Percentiles rank a stretch among this genome's conserved stretches.
phyloP scores from a whole-genome alignment of 2,888 invertebrate genomes.

The Creontiades dilutus region DNA sequence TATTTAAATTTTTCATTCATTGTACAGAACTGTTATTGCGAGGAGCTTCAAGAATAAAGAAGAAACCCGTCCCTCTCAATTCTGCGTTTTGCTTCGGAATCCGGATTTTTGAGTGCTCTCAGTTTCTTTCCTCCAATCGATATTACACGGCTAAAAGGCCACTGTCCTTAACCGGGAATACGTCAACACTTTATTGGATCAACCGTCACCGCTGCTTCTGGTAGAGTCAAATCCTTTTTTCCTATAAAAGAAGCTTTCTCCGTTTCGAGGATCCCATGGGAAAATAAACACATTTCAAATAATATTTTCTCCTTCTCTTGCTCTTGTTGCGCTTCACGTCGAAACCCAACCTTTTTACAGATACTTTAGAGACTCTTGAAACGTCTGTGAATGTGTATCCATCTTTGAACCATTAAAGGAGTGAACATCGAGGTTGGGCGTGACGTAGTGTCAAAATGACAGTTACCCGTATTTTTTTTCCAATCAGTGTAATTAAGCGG shows the following conservation, averaged over 20 bases:
- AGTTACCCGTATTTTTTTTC: too few species aligned
- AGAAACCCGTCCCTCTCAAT: background rate
- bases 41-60: background rate
- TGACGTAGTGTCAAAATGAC: too few species aligned
- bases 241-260: constrained; percentile 63
- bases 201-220: constrained; percentile 41
- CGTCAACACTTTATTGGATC: constrained; percentile 65
- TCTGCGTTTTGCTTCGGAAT: background rate
- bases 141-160: constrained; percentile 48
- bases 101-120: constrained; percentile 38
- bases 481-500: too few species aligned
- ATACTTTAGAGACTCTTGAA: background rate
- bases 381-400: background rate
- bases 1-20: too few species aligned
- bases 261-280: constrained; percentile 60
- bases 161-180: constrained; percentile 15
- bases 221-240: constrained; percentile 55
- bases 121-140: constrained; percentile 46
- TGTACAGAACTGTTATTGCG: background rate
- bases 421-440: too few species aligned
- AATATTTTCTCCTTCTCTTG: constrained; percentile 47
- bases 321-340: constrained; percentile 14
- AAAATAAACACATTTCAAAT: constrained; percentile 67
- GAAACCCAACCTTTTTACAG: background rate
- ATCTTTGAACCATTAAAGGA: background rate